These are phyloP conservation scores for Lophochroa leadbeateri DNA, from an alignment of 2,113 vertebrate genomes.

Conservation along the genomic window DNA sequence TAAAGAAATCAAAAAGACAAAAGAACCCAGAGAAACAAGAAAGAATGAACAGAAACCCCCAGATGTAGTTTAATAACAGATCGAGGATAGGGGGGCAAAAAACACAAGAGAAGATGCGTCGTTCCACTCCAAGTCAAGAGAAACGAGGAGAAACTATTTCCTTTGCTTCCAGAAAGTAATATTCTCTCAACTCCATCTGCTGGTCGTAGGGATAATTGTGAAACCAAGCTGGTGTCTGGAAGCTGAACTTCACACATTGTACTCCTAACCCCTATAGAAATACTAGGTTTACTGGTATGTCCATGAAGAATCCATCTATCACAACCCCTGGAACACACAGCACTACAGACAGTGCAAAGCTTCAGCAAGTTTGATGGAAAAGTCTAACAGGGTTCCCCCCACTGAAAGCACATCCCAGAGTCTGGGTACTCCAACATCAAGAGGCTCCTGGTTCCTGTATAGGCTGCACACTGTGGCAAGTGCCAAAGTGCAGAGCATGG, in stretches of 20 bases:
- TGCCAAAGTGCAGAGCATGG: not conserved
- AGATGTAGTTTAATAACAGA: not conserved
- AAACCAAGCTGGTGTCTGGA: not conserved
- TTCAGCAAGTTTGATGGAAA: not conserved
- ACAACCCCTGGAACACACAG: not conserved
- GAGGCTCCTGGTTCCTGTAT: not conserved
- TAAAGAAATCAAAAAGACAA: not conserved
- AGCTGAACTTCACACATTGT: not conserved
- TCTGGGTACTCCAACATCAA: not conserved
- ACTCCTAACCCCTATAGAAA: not conserved
- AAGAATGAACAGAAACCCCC: not conserved
- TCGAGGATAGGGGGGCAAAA: rapidly evolving
- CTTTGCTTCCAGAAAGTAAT: not conserved
- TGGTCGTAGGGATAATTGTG: constrained; percentile 45
- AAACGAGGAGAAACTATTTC: not conserved
- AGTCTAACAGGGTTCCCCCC: not conserved
- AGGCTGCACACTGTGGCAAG: not conserved
- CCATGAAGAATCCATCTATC: not conserved
- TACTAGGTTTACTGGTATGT: not conserved
- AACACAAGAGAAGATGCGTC: not conserved
- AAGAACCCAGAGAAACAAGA: not conserved
- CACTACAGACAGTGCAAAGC: not conserved
- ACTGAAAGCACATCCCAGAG: not conserved
- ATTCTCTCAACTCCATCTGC: constrained; percentile 69
- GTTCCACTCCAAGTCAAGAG: not conserved